These are phyloP conservation scores for Cecidostiba fungosa DNA, from an alignment of 2,888 invertebrate genomes.

Conservation along the genomic window DNA sequence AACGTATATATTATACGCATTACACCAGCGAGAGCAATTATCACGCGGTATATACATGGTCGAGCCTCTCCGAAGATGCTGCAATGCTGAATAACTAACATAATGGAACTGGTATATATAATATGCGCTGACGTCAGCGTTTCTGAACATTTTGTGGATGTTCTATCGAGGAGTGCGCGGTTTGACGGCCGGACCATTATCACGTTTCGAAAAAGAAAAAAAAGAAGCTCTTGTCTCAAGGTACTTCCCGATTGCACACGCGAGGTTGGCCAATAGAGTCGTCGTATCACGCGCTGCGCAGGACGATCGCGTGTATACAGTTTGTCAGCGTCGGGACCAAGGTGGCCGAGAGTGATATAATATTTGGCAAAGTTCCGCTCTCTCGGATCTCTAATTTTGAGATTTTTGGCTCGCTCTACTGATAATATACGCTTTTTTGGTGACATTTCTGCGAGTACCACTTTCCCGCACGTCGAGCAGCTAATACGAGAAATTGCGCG, in stretches of 20 bases:
- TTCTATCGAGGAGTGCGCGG: background rate
- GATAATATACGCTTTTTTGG: background rate
- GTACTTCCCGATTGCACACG: no score
- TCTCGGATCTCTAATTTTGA: background rate
- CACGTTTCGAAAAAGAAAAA: background rate
- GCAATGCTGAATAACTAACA: no score
- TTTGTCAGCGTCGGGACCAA: conserved; percentile 1
- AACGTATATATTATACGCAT: no score
- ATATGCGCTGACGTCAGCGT: background rate
- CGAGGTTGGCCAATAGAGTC: background rate
- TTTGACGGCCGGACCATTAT: background rate
- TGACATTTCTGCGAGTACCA: background rate
- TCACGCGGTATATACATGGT: background rate
- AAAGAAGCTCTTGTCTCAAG: no score
- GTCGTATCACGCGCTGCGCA: background rate
- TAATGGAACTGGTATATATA: background rate
- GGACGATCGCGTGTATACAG: background rate
- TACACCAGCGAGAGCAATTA: background rate
- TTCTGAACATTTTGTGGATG: background rate
- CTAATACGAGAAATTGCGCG: background rate
- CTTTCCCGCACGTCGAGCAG: background rate
- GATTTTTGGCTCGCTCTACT: background rate
- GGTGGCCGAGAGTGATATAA: background rate
- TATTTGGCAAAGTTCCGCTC: background rate
- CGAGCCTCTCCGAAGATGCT: background rate